These are phyloP conservation scores for Tetramorium bicarinatum DNA, from an alignment of 2,888 invertebrate genomes.

Conservation along the genomic window DNA sequence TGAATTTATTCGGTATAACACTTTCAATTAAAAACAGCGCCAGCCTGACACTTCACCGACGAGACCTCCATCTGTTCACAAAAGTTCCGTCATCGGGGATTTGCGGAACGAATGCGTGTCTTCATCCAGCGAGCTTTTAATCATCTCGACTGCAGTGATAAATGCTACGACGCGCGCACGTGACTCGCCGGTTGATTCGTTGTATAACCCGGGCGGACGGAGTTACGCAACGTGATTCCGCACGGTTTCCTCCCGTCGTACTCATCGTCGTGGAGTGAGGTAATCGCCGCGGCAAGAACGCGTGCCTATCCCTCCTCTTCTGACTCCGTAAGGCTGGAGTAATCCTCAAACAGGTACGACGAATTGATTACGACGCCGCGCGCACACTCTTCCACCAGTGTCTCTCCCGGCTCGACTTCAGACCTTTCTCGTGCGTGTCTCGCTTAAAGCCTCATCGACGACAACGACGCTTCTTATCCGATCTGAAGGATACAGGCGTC, in stretches of 20 bases:
- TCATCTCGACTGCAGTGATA: not conserved
- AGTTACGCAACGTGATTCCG: conserved; percentile 68
- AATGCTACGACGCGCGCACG: conserved; percentile 59
- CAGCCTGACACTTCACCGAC: not conserved
- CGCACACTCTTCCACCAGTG: not conserved
- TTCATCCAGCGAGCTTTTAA: not conserved
- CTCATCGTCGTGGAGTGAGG: conserved; percentile 63
- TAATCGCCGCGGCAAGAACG: conserved; percentile 46
- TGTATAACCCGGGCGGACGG: conserved; percentile 61
- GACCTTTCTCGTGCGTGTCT: not conserved
- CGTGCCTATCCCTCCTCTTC: not conserved
- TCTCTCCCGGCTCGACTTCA: not conserved
- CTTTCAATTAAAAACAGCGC: not conserved
- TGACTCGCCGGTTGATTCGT: conserved; percentile 63
- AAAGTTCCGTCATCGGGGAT: not conserved
- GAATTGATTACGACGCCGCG: conserved; percentile 24
- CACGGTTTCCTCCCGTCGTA: conserved; percentile 62
- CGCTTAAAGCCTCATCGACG: conserved; percentile 8
- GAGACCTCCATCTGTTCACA: not conserved
- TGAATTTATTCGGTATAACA: not conserved
- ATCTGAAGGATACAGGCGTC: conserved; percentile 26
- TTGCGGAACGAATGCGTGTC: not conserved
- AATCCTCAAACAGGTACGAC: conserved; percentile 40
- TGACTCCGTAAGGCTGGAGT: not conserved
- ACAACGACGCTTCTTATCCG: conserved; percentile 29